Conservation (phyloP, 23 tunicate genomes). For the Halocynthia roretzi region DNA sequence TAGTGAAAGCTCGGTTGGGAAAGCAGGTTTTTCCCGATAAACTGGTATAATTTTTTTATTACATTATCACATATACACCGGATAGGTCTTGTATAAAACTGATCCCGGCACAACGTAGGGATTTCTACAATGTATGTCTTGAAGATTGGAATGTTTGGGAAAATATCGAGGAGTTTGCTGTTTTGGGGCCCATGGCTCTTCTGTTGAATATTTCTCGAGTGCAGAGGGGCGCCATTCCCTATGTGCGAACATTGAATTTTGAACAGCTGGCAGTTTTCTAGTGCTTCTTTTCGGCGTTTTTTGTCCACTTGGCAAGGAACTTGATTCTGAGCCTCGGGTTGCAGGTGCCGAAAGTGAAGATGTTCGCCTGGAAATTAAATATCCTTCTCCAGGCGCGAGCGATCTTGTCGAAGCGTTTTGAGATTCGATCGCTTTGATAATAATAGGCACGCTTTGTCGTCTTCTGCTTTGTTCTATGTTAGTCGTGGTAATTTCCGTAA, state of each 20-base stretch:
- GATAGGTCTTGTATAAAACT: slow-evolving; percentile 21
- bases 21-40: no score
- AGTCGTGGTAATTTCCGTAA: neutral
- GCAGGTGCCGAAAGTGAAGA: slow-evolving; percentile 71
- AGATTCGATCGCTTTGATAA: slow-evolving; percentile 7
- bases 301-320: neutral
- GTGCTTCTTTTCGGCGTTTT: slow-evolving; percentile 29
- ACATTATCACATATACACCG: neutral
- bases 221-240: slow-evolving; percentile 70
- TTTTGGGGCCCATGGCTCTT: slow-evolving; percentile 57
- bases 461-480: slow-evolving; percentile 14
- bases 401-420: neutral
- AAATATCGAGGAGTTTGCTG: slow-evolving; percentile 63
- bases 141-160: slow-evolving; percentile 53
- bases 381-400: slow-evolving; percentile 24
- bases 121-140: slow-evolving; percentile 72
- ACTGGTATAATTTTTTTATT: no score
- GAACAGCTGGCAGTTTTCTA: neutral
- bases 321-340: slow-evolving; percentile 33
- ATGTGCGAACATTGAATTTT: slow-evolving; percentile 17
- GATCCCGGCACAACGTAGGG: slow-evolving; percentile 66
- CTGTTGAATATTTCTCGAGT: slow-evolving; percentile 41
- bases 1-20: no score
- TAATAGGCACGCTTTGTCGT: slow-evolving; percentile 9
- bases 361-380: slow-evolving; percentile 1